Evolutionary conservation across 2,797 vertebrate species (phyloP).

Genomic region (Phoebastria nigripes): DNA sequence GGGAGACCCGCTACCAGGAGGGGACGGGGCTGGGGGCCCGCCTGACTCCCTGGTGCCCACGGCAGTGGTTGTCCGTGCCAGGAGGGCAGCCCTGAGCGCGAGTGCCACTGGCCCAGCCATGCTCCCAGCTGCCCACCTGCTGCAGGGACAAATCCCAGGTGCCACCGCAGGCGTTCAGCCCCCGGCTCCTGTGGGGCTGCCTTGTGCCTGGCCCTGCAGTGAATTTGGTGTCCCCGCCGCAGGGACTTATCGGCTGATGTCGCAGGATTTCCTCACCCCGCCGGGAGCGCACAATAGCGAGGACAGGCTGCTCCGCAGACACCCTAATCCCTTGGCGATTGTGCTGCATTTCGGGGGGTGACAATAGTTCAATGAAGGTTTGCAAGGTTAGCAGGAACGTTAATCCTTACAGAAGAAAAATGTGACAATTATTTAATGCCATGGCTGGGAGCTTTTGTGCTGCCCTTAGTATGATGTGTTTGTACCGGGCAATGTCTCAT

Average conservation of each 20-base stretch:
- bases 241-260: constrained; percentile 57
- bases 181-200: neutral
- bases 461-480: neutral
- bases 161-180: accelerated
- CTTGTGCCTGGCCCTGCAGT: neutral
- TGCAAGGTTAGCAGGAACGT: constrained; percentile 76
- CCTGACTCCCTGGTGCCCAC: neutral
- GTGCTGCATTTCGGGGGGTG: constrained; percentile 66
- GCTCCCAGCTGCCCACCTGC: accelerated
- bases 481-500: constrained; percentile 9
- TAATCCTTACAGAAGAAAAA: constrained; percentile 73
- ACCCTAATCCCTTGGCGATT: constrained; percentile 73
- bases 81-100: accelerated
- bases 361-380: constrained; percentile 64
- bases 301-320: constrained; percentile 76
- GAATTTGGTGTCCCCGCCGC: constrained; percentile 14
- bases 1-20: neutral
- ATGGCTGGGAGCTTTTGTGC: constrained; percentile 34
- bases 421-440: constrained; percentile 66
- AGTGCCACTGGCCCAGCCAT: accelerated
- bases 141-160: neutral
- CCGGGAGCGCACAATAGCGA: constrained; percentile 64
- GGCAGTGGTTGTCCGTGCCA: accelerated
- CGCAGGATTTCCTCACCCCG: constrained; percentile 56
- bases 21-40: neutral